Evolutionary conservation across 1,140 invertebrate species (phyloP).

Genomic region (Drosophila bocki): DNA sequence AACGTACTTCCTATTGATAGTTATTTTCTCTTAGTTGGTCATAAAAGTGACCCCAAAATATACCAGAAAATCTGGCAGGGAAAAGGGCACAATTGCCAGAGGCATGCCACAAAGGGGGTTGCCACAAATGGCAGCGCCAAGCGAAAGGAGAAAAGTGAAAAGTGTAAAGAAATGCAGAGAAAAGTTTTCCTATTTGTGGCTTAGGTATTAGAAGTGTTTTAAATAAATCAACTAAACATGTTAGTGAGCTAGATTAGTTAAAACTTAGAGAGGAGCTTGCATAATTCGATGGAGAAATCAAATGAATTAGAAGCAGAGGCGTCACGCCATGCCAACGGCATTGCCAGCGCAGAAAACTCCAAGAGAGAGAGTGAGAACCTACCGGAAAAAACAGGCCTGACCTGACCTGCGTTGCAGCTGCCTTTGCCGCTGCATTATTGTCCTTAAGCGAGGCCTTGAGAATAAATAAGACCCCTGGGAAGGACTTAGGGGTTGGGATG

Average conservation of each 20-base stretch:
- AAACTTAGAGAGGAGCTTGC: background rate
- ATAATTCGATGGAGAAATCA: background rate
- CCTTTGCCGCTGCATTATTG: constrained; percentile 2
- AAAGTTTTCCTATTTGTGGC: background rate
- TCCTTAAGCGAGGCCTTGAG: constrained; percentile 5
- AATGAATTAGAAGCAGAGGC: background rate
- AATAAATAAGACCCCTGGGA: constrained; percentile 19
- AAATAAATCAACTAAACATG: background rate
- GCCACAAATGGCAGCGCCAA: background rate
- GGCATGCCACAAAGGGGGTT: background rate
- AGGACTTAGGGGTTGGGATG: constrained; percentile 26
- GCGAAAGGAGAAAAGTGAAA: background rate
- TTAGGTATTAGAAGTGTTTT: background rate
- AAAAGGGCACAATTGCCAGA: background rate
- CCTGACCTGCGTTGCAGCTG: constrained; percentile 25
- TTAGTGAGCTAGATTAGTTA: background rate
- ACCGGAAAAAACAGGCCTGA: constrained; percentile 12
- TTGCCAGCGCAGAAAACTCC: constrained; percentile 21
- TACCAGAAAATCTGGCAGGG: background rate
- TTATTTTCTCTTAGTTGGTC: background rate
- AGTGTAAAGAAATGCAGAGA: background rate
- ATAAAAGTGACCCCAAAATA: background rate
- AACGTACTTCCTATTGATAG: too few relatives aligned
- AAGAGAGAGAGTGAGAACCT: background rate
- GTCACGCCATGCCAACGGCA: constrained; percentile 13